Base-by-base conservation (phyloP, 2,113 vertebrate genomes). In the Speoplatyrhinus poulsoni region DNA sequence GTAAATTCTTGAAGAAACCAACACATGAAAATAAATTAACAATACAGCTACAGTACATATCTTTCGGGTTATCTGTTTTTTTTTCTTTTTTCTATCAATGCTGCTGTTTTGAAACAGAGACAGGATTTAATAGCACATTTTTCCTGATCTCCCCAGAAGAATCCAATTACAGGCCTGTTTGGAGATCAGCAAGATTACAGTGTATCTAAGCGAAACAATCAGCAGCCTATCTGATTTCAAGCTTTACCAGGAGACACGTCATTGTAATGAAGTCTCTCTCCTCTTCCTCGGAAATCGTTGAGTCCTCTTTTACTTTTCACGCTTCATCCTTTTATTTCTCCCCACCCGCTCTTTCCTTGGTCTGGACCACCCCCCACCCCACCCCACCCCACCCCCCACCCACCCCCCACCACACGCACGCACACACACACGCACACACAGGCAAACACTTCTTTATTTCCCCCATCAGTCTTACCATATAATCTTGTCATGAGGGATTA, bases 201-300 rank as follows among this genome's bases (percentile, higher is more conserved):
- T 83, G 83, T 91, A 90, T 92, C 91, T 90, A 85, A 86, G 83
- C 82, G 85, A 92, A 92, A 93, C 91, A 91, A 91, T 93, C 91
- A 92, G 77, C 7, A 78, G 85, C 83, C 86, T 91, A 91, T 93
- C 92, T 92, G 92, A 92, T 93, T 82, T 77, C 58, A 67, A 60
- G 83, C 82, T 88, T 89, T 82, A 87, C 82, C 80, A 58, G 78
- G 63, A 82, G 84, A 82, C 77, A 73, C 65, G 69, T 82, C 63
- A 66, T 72, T 75, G 82, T 87, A 91, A 88, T 85, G 85, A 89
- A 88, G 85, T 84, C 75, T 76, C 76, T 77, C 77, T 73, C 76
- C 75, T 87, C 84, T 76, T 82, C 75, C 63, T 41, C 36, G 2
- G 36, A 41, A 26, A 41, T 41, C 36, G 3, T 41, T 41, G 5